phyloP scores from a whole-genome alignment of 1,140 invertebrate species.

The Papilio polyxenes region DNA sequence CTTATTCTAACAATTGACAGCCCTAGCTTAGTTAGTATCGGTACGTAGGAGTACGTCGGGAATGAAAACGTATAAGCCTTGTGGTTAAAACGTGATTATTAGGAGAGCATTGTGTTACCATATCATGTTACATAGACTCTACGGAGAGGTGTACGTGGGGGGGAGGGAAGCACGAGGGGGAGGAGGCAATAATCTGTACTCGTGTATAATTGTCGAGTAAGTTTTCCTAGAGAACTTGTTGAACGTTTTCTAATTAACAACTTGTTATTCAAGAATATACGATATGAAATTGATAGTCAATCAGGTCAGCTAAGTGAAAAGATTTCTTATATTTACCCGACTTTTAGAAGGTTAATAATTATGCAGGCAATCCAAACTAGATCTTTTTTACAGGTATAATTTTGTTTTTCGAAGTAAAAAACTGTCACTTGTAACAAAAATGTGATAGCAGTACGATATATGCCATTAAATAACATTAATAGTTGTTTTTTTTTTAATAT shows the following conservation, averaged over 20 bases:
- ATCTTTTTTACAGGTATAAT: too few species aligned
- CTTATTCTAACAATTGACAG: not conserved
- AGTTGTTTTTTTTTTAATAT: not conserved
- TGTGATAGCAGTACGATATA: too few species aligned
- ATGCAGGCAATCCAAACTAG: too few species aligned
- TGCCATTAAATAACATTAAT: not conserved
- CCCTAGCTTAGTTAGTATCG: not conserved
- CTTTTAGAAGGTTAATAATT: too few species aligned
- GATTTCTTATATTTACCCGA: too few species aligned
- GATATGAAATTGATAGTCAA: not conserved
- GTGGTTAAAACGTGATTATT: slow-evolving; percentile 63
- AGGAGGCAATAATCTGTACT: not conserved
- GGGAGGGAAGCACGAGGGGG: not conserved
- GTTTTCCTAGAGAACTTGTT: slow-evolving; percentile 26
- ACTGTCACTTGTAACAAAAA: too few species aligned
- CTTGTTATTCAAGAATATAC: not conserved
- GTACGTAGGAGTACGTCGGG: slow-evolving; percentile 50
- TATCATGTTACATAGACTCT: slow-evolving; percentile 45
- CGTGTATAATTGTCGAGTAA: not conserved
- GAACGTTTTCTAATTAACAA: slow-evolving; percentile 12
- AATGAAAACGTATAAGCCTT: slow-evolving; percentile 42
- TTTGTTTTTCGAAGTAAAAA: too few species aligned
- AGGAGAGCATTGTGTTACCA: slow-evolving; percentile 54
- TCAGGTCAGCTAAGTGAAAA: not conserved
- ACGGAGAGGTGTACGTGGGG: slow-evolving; percentile 35